A percentile compares a stretch with the other conserved stretches of the same genome.
Evolutionary conservation across 2,888 invertebrate genomes (phyloP).

Genomic region (Toxonevra muliebris): DNA sequence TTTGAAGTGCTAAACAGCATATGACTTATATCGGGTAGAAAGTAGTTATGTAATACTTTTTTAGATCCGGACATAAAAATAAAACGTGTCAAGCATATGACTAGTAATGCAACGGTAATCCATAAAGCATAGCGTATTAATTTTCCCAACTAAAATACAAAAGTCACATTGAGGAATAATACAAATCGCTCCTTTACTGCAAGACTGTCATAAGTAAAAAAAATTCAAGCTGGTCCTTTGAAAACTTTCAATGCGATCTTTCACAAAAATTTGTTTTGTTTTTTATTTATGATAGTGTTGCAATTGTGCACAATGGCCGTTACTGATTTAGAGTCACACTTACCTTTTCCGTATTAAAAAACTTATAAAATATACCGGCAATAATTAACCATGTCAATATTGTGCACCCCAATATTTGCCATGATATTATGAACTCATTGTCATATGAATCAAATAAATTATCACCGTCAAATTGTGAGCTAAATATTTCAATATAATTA

Average conservation of each 20-base stretch:
- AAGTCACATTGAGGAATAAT: no score
- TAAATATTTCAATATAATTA: no score
- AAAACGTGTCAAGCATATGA: constrained; percentile 48
- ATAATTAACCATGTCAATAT: constrained; percentile 49
- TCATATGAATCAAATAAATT: constrained; percentile 23
- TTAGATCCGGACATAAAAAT: constrained; percentile 51
- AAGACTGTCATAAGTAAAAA: no score
- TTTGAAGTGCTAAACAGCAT: constrained; percentile 20
- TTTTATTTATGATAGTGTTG: no score
- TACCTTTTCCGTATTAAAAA: constrained; percentile 48
- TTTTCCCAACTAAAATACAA: constrained; percentile 56
- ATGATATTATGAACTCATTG: constrained; percentile 46
- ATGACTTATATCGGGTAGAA: constrained; percentile 24
- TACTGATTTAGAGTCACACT: neutral
- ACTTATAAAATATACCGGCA: constrained; percentile 46
- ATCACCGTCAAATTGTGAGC: constrained; percentile 23
- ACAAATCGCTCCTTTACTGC: no score
- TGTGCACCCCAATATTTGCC: constrained; percentile 47
- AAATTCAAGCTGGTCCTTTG: no score
- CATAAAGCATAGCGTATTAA: constrained; percentile 48
- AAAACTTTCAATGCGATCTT: no score
- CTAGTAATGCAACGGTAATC: constrained; percentile 42
- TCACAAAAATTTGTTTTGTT: no score
- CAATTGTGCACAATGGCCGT: no score
- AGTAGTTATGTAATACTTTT: constrained; percentile 37